Conservation (phyloP, 1,140 invertebrate genomes). For the Ceratina japonica region DNA sequence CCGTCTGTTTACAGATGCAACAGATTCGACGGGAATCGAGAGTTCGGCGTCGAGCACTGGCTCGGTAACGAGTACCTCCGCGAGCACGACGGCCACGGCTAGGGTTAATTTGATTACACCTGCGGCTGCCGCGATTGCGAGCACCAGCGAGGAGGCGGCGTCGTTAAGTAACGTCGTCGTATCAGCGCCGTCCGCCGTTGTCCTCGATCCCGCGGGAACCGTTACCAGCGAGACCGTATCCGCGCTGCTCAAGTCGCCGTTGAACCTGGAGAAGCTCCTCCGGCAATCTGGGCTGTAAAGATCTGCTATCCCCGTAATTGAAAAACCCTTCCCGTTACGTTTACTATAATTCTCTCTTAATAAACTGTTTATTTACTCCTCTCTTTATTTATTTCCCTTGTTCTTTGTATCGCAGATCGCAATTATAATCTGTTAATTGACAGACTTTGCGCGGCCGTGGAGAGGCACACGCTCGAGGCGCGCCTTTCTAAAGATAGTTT, state of each 20-base stretch:
- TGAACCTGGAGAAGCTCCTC: not conserved
- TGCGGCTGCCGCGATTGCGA: slow-evolving; percentile 1
- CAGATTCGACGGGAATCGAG: not conserved
- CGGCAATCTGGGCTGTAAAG: no score
- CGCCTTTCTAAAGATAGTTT: slow-evolving; percentile 27
- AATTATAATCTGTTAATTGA: no score
- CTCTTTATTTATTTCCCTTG: no score
- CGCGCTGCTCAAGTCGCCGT: not conserved
- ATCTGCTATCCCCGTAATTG: not conserved
- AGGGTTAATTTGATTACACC: slow-evolving; percentile 34
- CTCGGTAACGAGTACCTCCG: not conserved
- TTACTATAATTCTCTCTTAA: not conserved
- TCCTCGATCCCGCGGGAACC: slow-evolving; percentile 10
- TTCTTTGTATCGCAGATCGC: no score
- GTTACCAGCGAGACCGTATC: slow-evolving; percentile 2
- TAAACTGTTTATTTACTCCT: not conserved
- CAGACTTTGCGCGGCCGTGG: not conserved
- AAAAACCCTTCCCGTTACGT: not conserved
- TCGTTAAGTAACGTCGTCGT: slow-evolving; percentile 31
- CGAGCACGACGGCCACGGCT: not conserved
- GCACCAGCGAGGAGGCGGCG: not conserved
- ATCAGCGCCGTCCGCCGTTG: slow-evolving; percentile 2
- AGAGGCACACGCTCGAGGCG: not conserved
- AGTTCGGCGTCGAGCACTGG: slow-evolving; percentile 6
- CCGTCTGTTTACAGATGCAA: slow-evolving; percentile 17